These are phyloP conservation scores for Sabatieria punctata DNA, from an alignment of 2,888 invertebrate genomes.

Conservation along the genomic window DNA sequence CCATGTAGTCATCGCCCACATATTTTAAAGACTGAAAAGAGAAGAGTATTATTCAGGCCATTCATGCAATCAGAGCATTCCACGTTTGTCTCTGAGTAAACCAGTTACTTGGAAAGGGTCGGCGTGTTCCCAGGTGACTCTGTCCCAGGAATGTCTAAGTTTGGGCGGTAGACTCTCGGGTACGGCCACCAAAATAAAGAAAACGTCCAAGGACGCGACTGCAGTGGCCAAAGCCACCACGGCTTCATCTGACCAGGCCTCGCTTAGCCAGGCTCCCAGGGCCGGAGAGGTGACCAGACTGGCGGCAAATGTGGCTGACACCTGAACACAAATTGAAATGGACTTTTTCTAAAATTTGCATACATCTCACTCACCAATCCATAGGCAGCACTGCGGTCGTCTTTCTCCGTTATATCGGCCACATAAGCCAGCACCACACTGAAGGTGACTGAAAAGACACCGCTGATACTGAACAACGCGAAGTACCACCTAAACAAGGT, in stretches of 20 bases:
- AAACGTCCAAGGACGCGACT: conserved; percentile 83
- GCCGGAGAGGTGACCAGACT: conserved; percentile 97
- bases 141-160: conserved; percentile 57
- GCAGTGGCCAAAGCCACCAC: conserved; percentile 85
- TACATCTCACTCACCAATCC: conserved; percentile 44
- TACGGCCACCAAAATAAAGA: conserved; percentile 92
- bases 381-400: conserved; percentile 81
- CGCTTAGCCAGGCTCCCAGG: conserved; percentile 53
- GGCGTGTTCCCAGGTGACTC: conserved; percentile 86
- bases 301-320: conserved; percentile 96
- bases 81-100: neutral
- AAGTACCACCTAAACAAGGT: conserved; percentile 87
- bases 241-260: conserved; percentile 58
- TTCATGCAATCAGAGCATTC: neutral
- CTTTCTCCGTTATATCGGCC: conserved; percentile 93
- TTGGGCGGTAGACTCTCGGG: conserved; percentile 96
- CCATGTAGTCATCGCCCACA: conserved; percentile 84
- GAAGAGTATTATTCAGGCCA: too few species aligned
- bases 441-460: conserved; percentile 96
- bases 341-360: too few species aligned
- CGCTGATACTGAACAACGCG: conserved; percentile 94
- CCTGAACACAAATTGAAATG: conserved; percentile 32
- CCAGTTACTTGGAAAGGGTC: conserved; percentile 59
- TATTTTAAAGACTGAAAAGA: conserved; percentile 52
- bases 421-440: conserved; percentile 99